phyloP scores from a whole-genome alignment of 2,888 invertebrate species.

The Amphimallon solstitiale region DNA sequence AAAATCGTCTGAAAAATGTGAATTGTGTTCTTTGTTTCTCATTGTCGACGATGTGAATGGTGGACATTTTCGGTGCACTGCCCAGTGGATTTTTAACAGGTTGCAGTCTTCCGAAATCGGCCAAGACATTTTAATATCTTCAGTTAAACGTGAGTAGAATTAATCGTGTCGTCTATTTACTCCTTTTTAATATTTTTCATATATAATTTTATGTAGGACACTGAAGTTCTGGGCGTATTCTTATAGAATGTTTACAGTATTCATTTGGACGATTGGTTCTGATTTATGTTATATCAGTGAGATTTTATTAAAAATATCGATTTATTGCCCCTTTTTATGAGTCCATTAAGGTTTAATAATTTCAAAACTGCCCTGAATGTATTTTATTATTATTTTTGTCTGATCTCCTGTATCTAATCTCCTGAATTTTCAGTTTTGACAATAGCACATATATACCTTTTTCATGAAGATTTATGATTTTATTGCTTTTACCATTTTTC shows the following conservation, averaged over 20 bases:
- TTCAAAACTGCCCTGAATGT: not conserved
- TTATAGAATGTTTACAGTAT: constrained; percentile 56
- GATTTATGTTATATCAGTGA: constrained; percentile 43
- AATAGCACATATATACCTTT: constrained; percentile 10
- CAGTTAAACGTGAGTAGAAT: constrained; percentile 17
- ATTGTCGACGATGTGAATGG: constrained; percentile 57
- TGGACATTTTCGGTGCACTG: constrained; percentile 47
- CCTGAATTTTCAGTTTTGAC: constrained; percentile 2
- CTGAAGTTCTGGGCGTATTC: constrained; percentile 59
- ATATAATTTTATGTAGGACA: constrained; percentile 58
- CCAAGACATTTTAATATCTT: not conserved
- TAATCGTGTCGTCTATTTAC: not conserved
- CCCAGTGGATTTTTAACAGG: constrained; percentile 38
- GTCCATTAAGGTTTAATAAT: constrained; percentile 39
- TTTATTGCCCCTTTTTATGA: constrained; percentile 47
- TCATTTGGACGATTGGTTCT: constrained; percentile 54
- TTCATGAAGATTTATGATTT: constrained; percentile 29
- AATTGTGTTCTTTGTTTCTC: constrained; percentile 60
- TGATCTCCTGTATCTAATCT: not conserved
- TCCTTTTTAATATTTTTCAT: constrained; percentile 49
- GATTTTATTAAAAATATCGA: constrained; percentile 60
- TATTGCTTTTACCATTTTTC: constrained; percentile 18
- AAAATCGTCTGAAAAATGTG: constrained; percentile 59
- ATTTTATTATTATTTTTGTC: constrained; percentile 1
- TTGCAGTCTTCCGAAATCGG: constrained; percentile 15